Conservation (phyloP, 2,113 vertebrate species). For the Ploceus nigricollis region DNA sequence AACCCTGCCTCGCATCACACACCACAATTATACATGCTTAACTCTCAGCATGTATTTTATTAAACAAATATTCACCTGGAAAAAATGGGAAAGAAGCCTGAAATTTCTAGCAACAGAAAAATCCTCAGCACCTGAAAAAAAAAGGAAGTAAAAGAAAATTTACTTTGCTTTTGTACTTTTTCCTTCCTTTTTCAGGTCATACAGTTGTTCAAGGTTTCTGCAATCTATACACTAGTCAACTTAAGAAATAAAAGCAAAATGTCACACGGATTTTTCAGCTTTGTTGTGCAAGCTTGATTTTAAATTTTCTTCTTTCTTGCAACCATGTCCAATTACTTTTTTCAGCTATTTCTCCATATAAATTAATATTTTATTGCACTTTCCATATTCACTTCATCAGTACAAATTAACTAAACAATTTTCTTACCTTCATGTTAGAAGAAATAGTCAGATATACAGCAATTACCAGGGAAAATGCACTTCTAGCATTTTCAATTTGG, state of each 20-base stretch:
- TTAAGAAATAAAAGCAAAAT: neutral
- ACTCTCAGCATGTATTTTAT: neutral
- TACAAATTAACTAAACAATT: slow-evolving; percentile 1
- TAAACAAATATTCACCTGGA: slow-evolving; percentile 56
- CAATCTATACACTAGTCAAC: neutral
- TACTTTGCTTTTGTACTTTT: neutral
- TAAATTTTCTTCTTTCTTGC: neutral
- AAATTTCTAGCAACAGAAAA: slow-evolving; percentile 64
- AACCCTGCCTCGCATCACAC: neutral
- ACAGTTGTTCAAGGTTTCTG: neutral
- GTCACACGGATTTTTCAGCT: neutral
- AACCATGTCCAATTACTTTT: neutral
- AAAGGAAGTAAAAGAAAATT: neutral
- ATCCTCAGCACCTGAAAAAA: slow-evolving; percentile 43
- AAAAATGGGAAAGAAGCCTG: slow-evolving; percentile 32
- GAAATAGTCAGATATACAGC: slow-evolving; percentile 4
- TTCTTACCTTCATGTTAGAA: slow-evolving; percentile 74
- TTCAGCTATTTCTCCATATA: neutral
- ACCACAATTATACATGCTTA: neutral
- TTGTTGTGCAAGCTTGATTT: neutral
- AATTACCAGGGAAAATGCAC: slow-evolving; percentile 14
- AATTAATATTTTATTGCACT: slow-evolving; percentile 29
- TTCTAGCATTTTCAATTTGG: neutral
- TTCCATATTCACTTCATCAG: neutral
- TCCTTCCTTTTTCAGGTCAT: neutral